Evolutionary conservation across 2,888 invertebrate genomes (phyloP).

Genomic region (Microplitis deprimator): DNA sequence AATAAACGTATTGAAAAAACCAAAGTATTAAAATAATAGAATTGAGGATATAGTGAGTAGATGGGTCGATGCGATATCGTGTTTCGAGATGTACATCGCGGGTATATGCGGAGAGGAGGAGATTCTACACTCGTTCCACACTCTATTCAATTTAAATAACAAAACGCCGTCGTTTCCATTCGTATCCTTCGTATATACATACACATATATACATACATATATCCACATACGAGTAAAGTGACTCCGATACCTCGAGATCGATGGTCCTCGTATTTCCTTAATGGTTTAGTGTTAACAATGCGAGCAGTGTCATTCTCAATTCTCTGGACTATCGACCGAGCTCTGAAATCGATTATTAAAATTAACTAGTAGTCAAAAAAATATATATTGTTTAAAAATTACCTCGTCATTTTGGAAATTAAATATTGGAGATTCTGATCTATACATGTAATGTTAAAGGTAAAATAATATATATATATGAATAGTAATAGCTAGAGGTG

Average conservation of each 20-base stretch:
- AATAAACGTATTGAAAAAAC: no score
- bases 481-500: conserved; percentile 34
- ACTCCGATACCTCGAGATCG: neutral
- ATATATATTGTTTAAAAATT: neutral
- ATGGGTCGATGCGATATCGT: conserved; percentile 45
- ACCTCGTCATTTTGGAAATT: neutral
- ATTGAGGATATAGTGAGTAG: conserved; percentile 18
- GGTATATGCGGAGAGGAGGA: conserved; percentile 27
- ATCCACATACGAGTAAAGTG: neutral
- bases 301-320: neutral
- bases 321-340: neutral
- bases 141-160: conserved; percentile 58
- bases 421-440: neutral
- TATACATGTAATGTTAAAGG: neutral
- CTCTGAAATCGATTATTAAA: neutral
- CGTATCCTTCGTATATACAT: neutral
- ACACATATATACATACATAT: neutral
- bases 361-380: neutral
- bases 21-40: no score
- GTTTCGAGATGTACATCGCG: conserved; percentile 27
- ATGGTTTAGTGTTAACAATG: conserved; percentile 14
- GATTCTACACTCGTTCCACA: conserved; percentile 45
- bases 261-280: conserved; percentile 8
- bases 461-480: neutral
- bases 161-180: conserved; percentile 50